These are phyloP conservation scores for Platysternon megacephalum DNA, from an alignment of 2,113 vertebrate species.

Conservation along the genomic window DNA sequence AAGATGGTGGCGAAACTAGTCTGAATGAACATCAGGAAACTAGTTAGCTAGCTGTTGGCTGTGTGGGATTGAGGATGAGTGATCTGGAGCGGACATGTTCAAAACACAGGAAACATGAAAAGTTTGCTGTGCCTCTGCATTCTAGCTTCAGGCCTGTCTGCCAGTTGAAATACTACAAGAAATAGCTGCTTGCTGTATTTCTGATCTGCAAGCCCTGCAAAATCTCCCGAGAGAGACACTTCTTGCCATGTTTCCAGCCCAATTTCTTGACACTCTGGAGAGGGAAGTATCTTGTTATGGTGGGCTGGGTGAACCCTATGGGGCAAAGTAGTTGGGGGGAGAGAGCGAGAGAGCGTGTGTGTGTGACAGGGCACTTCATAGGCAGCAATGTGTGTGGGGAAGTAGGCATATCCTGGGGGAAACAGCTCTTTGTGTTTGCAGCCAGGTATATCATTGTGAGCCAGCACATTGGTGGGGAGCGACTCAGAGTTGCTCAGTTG, in stretches of 20 bases:
- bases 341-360: fast-evolving
- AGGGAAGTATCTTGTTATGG: fast-evolving
- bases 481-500: not conserved
- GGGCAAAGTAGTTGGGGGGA: not conserved
- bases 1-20: not conserved
- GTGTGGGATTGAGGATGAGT: not conserved
- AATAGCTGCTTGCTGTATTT: not conserved
- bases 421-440: not conserved
- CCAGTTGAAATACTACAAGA: not conserved
- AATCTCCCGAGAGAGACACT: fast-evolving
- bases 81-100: not conserved
- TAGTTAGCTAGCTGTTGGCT: not conserved
- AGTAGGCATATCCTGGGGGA: not conserved
- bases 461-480: not conserved
- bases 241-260: not conserved
- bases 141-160: not conserved
- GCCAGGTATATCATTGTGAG: not conserved
- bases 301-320: not conserved
- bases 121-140: not conserved
- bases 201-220: not conserved
- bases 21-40: not conserved
- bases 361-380: not conserved
- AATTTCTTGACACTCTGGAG: fast-evolving
- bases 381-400: not conserved
- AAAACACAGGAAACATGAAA: not conserved